These are phyloP conservation scores for Orestias chungarensis DNA, from an alignment of 2,797 vertebrate species.

Conservation along the genomic window DNA sequence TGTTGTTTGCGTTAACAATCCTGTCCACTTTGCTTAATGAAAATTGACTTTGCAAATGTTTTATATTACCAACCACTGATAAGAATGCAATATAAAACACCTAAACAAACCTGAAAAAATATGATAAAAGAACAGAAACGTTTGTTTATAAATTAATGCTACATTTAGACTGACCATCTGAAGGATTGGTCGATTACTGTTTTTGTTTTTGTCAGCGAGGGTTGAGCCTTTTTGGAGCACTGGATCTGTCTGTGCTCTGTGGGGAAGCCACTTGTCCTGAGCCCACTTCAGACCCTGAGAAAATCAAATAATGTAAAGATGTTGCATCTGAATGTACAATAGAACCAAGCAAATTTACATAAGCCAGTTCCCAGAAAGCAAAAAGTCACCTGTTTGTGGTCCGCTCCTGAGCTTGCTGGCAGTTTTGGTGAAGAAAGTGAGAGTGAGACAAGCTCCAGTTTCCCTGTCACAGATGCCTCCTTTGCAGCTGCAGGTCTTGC, in stretches of 20 bases:
- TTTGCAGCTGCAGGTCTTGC: slow-evolving; percentile 89
- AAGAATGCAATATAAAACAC: not conserved
- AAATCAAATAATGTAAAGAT: slow-evolving; percentile 1
- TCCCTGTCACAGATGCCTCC: slow-evolving; percentile 92
- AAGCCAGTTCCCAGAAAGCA: not conserved
- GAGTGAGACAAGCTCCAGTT: slow-evolving; percentile 90
- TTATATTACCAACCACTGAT: not conserved
- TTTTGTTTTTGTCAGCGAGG: slow-evolving; percentile 86
- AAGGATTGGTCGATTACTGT: too few relatives aligned
- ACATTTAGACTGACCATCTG: slow-evolving; percentile 74
- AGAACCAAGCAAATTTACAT: too few relatives aligned
- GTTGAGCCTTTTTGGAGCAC: slow-evolving; percentile 84
- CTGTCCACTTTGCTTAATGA: not conserved
- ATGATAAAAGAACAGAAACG: slow-evolving; percentile 8
- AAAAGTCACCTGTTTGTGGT: slow-evolving; percentile 82
- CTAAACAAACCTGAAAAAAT: not conserved
- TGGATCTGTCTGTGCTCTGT: slow-evolving; percentile 79
- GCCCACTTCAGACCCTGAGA: slow-evolving; percentile 85
- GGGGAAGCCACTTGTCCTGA: slow-evolving; percentile 86
- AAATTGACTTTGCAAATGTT: not conserved
- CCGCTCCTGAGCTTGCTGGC: slow-evolving; percentile 77
- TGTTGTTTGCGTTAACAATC: not conserved
- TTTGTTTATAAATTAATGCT: slow-evolving; percentile 84
- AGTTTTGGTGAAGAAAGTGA: slow-evolving; percentile 89
- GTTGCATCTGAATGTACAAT: too few relatives aligned